phyloP scores from a whole-genome alignment of 2,888 invertebrate species.

The Dexiosoma caninum region DNA sequence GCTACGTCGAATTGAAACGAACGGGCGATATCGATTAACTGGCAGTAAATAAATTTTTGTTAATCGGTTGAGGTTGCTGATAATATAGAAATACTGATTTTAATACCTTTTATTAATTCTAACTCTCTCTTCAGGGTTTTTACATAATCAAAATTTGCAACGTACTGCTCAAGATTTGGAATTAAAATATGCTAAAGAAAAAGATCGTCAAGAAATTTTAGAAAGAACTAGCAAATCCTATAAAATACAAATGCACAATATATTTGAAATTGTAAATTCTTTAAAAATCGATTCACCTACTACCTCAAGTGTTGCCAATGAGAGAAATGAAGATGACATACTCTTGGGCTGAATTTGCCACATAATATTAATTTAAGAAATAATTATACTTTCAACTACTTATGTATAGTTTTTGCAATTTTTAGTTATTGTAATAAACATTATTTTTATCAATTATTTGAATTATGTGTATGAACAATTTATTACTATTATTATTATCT shows the following conservation, averaged over 20 bases:
- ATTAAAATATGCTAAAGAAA: constrained; percentile 64
- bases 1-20: neutral
- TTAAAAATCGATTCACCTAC: constrained; percentile 63
- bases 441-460: constrained; percentile 2
- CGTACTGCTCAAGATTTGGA: constrained; percentile 65
- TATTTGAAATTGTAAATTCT: constrained; percentile 68
- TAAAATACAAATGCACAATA: constrained; percentile 68
- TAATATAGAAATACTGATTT: neutral
- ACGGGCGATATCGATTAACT: no score
- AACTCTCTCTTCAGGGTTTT: constrained; percentile 35
- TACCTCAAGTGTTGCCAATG: constrained; percentile 12
- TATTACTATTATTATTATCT: constrained; percentile 2
- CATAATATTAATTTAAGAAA: neutral
- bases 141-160: constrained; percentile 56
- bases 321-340: constrained; percentile 19
- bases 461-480: constrained; percentile 26
- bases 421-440: neutral
- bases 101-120: constrained; percentile 9
- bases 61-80: no score
- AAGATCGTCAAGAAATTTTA: constrained; percentile 65
- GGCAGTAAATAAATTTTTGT: no score
- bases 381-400: constrained; percentile 1
- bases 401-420: neutral
- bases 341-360: constrained; percentile 28
- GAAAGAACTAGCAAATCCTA: constrained; percentile 66